Conservation (phyloP, 2,797 vertebrate genomes). For the Petrocephalus sullivani region DNA sequence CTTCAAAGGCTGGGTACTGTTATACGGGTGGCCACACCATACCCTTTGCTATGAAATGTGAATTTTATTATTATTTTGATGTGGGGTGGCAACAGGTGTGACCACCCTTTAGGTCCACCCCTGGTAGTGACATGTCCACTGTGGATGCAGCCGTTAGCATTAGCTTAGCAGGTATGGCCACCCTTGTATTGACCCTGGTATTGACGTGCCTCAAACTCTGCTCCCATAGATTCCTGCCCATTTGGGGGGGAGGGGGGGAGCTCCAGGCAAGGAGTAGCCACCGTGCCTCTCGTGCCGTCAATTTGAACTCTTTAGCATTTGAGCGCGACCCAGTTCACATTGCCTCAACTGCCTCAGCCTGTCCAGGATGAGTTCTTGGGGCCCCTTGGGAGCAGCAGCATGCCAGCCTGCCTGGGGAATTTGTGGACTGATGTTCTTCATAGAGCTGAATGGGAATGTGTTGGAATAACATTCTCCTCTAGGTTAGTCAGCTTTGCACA, state of each 20-base stretch:
- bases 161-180: neutral
- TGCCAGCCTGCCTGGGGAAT: neutral
- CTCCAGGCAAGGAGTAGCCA: neutral
- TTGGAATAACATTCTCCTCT: neutral
- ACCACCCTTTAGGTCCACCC: neutral
- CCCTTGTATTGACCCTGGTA: no score
- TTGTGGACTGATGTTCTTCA: neutral
- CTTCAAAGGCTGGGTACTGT: no score
- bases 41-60: neutral
- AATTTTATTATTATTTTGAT: neutral
- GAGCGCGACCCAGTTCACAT: neutral
- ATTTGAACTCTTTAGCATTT: neutral
- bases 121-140: neutral
- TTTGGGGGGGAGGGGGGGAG: no score
- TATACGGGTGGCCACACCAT: neutral
- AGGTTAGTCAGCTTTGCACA: neutral
- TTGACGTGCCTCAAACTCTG: no score
- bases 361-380: neutral
- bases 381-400: neutral
- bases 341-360: neutral
- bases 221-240: no score
- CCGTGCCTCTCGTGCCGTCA: neutral
- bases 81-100: neutral
- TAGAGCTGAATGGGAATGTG: neutral
- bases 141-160: neutral